These are phyloP conservation scores for Pelmatolapia mariae DNA, from an alignment of 2,113 vertebrate species.

Conservation along the genomic window DNA sequence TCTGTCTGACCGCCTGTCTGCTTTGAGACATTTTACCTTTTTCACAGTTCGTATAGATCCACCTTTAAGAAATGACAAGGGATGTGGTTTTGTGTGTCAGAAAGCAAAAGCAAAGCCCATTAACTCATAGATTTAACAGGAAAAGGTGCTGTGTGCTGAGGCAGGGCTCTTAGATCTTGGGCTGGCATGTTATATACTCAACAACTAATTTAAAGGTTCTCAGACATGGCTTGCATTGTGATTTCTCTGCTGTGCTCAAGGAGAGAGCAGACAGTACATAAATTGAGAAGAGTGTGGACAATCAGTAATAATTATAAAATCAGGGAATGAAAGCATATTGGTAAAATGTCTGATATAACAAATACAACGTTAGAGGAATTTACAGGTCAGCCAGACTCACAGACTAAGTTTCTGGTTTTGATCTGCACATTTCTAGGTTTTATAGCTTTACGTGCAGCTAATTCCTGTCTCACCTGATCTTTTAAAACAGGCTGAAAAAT, in stretches of 20 bases:
- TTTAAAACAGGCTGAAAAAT: too few relatives aligned
- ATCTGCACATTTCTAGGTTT: background rate
- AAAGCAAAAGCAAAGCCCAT: background rate
- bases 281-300: background rate
- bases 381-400: background rate
- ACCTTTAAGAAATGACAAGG: background rate
- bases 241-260: background rate
- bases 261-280: background rate
- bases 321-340: background rate
- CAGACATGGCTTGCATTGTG: background rate
- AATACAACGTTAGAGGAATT: background rate
- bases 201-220: background rate
- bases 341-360: background rate
- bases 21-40: background rate
- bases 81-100: background rate
- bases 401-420: background rate
- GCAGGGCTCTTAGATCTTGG: background rate
- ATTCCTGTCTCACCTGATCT: background rate
- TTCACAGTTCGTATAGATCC: background rate
- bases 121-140: background rate
- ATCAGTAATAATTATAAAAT: background rate
- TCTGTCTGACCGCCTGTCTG: background rate
- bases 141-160: background rate
- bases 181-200: background rate
- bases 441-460: background rate